Evolutionary conservation across 1,140 invertebrate genomes (phyloP), one percentile per base, ranked within the genome.

Genomic region (Ctenoplectra terminalis): DNA sequence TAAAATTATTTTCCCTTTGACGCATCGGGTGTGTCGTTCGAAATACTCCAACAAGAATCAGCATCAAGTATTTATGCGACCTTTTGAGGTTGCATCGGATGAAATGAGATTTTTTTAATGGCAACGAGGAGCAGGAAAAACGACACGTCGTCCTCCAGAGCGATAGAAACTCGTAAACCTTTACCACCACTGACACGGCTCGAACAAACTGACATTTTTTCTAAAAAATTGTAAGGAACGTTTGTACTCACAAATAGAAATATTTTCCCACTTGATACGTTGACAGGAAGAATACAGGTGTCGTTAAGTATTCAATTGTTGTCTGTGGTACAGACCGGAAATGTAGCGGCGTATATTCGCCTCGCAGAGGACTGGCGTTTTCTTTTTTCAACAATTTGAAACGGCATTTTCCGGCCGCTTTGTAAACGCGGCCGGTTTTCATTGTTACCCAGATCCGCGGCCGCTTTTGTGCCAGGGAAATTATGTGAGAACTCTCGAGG

Each of bases 381-480:
- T 34, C 26, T 52, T 46, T 71, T 79, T 37, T 71, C 46, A 20
- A 11, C 76, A 50, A 72, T 11, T 17, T 67, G 34, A 79, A 79
- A 72, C 56, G 76, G 56, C 69, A 79, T 79, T 79, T 79, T 79
- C 76, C 76, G 76, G 54, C 56, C 76, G 56, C 69, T 79, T 79
- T 79, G 76, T 79, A 72, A 79, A 79, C 69, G 43, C 43, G 43
- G 43, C 56, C 46, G 46, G 76, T 61, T 72, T 46, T 72, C 76
- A 79, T 79, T 79, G 76, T 79, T 72, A 72, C 69, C 46, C 40
- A 43, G 67, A 71, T 71, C 56, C 67, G 23, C 76, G 56, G 34
- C 56, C 54, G 76, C 56, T 67, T 79, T 79, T 79, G 76, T 79
- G 69, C 20, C 26, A n/a, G 56, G 69, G 69, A 79, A 79, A 79